Evolutionary conservation across 2,797 vertebrate genomes (phyloP), one percentile per base, ranked within the genome.

Genomic region (Sitta carolinensis): DNA sequence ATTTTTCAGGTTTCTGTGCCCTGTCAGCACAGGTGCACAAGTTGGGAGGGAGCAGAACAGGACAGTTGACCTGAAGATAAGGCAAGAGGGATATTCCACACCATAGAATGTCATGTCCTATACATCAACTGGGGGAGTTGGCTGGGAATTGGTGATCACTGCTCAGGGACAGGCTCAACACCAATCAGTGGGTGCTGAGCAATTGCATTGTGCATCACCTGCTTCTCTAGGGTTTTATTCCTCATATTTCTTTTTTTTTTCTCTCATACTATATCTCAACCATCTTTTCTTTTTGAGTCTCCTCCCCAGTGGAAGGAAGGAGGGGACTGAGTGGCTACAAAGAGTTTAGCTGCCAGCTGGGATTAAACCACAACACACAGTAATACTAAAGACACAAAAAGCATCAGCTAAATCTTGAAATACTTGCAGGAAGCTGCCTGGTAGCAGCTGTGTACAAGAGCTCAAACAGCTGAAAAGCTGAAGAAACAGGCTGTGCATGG

Each of bases 401-500:
- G 26, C 23, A 50, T 40, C 59, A 77, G 34, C 36, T 11, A 16
- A 45, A 20, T 38, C 64, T 59, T n/a, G 32, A 52, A 67, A 27
- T 6, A 29, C 13, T 63, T 27, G 40, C 50, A 57, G 57, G 43
- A 34, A 66, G 17, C 16, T 25, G 48, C 38, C 5, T 1, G 8
- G 11, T 1, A 40, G 68, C 43, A 79, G 72, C 67, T 70, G 40
- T 1, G 29, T 6, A 7, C n/a, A 7, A 18, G 58, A 62, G 47
- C 62, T 19, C 54, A 45, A 47, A 21, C 10, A 5, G 34, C 0
- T 25, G 79, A 51, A 29, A 67, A 81, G 38, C 36, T 54, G 67
- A 29, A 50, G 57, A 63, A 85, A 32, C 2, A n/a, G 58, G 27
- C 47, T 42, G 58, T 3, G 16, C 5, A 23, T 0, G 0, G 38